Evolutionary conservation across 1,140 invertebrate genomes (phyloP), one percentile per base, ranked within the genome.

Genomic region (Danaus melanippus): DNA sequence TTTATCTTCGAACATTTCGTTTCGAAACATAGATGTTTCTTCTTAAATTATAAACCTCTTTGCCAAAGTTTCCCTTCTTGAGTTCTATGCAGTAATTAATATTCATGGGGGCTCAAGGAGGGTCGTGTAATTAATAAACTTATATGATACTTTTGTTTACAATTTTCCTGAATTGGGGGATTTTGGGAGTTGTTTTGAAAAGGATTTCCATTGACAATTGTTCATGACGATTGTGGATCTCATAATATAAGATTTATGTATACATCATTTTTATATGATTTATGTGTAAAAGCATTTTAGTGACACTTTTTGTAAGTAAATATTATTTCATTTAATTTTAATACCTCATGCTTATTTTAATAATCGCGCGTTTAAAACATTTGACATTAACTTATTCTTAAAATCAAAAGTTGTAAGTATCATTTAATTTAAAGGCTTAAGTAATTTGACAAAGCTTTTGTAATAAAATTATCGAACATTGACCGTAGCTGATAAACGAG

Each of bases 101-200:
- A 86, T 86, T 86, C 83, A 86, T 84, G 78, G 74, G 76, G 79
- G 69, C 76, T 77, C 67, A 69, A 77, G 66, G 69, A 84, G 79
- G 82, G 80, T 75, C 69, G 69, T 80, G 76, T 86, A 84, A 86
- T 86, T 86, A 86, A 86, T 86, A 86, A 86, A 86, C 83, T 86
- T 86, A 86, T 86, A 84, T 86, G 83, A 86, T 84, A 83, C 80
- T 86, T 86, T 86, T 86, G 83, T 86, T 86, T 84, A 79, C 78
- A 82, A 71, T 86, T 80, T 86, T 80, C 72, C 73, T 53, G 64
- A 79, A 72, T 69, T 44, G 71, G 70, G 72, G 66, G 62, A 64
- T 57, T 61, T 62, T 65, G 48, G 64, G 56, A 47, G 56, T 55
- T 50, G 59, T 66, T 53, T 69, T 73, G 15, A 15, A 15, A 15